Base-by-base conservation (phyloP, 2,797 vertebrate species). In the Hemitrygon akajei region DNA sequence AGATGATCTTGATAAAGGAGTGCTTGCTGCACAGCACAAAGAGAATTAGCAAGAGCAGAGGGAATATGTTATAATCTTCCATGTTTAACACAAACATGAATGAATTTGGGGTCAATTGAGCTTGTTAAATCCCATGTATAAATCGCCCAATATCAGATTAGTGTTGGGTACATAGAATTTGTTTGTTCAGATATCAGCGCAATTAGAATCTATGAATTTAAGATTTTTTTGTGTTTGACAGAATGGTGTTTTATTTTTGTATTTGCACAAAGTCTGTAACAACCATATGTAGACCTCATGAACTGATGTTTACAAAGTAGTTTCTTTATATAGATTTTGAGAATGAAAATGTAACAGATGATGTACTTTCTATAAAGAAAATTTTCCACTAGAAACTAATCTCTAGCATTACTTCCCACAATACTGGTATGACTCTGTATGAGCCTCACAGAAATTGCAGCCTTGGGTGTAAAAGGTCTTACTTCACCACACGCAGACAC, bases 31-130 rank as follows among this genome's bases (percentile, higher is more conserved):
- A n/a, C 56, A 14, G 3, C 56, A 86, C 30, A 7, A 34, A 60
- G 60, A 20, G 6, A 66, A 2, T 66, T 89, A 18, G 86, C 16
- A 89, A 66, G n/a, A 10, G 47, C 7, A 69, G 58, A n/a, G 16
- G 7, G 18, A 37, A 79, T 34, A 37, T 22, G 16, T 63, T 84
- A 3, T 87, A 63, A 34, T 87, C 58, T 34, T 22, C 12, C 63
- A 89, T 69, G 60, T 87, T 87, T 97, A 97, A 97, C 95, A 95
- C 95, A 96, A 95, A 97, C 97, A 98, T 98, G 98, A 99, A 96
- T 97, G 96, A 96, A 98, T 96, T 97, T 97, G 40, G 34, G 47
- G 11, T 75, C 47, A 92, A 40, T 25, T 73, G 7, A 92, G 40
- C 37, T 73, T 92, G 71, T 12, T 73, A 27, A 71, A 14, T 91